Percentiles rank a stretch among this genome's conserved stretches.
Conservation (phyloP, 1,140 invertebrate species). For the Drosophila pruinosa region DNA sequence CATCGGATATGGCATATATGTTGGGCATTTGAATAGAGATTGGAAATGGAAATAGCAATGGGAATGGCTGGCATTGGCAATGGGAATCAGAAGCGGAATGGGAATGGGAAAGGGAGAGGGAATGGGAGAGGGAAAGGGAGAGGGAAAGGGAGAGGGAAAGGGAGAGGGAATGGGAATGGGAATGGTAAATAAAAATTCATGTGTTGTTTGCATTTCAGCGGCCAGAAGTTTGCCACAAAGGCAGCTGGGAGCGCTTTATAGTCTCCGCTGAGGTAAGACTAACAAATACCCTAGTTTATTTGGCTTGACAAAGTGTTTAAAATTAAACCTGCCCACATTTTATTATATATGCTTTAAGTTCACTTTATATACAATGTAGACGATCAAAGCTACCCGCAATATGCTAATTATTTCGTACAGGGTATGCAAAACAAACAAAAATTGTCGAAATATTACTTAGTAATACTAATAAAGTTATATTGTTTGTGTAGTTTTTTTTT, state of each 20-base stretch:
- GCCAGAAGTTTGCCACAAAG: slow-evolving; percentile 15
- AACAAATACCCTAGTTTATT: neutral
- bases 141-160: neutral
- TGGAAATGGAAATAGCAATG: neutral
- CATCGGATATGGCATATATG: neutral
- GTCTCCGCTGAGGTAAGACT: neutral
- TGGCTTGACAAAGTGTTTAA: no score
- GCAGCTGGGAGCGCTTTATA: neutral
- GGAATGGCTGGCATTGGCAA: neutral
- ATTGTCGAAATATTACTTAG: slow-evolving; percentile 63
- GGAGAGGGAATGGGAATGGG: neutral
- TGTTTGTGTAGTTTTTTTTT: slow-evolving; percentile 30
- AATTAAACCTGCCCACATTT: no score
- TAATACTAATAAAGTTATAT: slow-evolving; percentile 66
- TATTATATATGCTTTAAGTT: no score
- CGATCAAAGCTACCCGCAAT: neutral
- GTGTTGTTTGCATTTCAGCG: slow-evolving; percentile 50
- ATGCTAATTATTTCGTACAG: neutral
- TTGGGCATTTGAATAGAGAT: neutral
- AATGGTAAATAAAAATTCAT: slow-evolving; percentile 56
- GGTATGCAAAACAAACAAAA: slow-evolving; percentile 20
- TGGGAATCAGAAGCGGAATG: slow-evolving; percentile 3
- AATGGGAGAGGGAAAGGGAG: neutral
- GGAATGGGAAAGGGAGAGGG: neutral
- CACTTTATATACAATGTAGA: no score